A percentile compares a stretch with the other conserved stretches of the same genome.
phyloP scores from a whole-genome alignment of 2,113 vertebrate species.

The Periophthalmodon schlosseri region DNA sequence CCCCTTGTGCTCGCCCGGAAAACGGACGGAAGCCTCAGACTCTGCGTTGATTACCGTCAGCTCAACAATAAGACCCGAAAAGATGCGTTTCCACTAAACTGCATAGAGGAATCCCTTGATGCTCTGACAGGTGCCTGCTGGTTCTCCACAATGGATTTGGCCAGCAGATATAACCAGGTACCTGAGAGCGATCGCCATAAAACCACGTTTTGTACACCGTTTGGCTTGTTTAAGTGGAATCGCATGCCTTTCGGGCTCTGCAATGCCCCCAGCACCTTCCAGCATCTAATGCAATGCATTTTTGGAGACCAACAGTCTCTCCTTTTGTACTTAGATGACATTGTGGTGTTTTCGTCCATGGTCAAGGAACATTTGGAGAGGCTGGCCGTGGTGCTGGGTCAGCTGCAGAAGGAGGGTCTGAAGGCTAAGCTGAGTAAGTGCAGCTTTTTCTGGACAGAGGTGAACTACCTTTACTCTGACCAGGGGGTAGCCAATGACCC shows the following conservation, averaged over 20 bases:
- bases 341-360: background rate
- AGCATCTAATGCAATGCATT: background rate
- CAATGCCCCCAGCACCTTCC: too few species aligned
- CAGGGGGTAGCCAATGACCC: too few species aligned
- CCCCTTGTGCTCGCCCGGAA: background rate
- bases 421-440: too few species aligned
- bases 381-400: background rate
- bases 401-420: too few species aligned
- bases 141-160: background rate
- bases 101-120: background rate
- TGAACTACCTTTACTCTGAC: too few species aligned
- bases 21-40: background rate
- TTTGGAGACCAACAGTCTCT: background rate
- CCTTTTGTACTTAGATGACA: background rate
- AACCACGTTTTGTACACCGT: background rate
- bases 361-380: background rate
- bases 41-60: background rate
- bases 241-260: conserved; percentile 5
- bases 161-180: conserved; percentile 9
- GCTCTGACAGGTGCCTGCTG: background rate
- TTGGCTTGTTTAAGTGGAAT: background rate
- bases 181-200: background rate
- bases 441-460: too few species aligned
- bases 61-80: background rate
- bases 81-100: background rate